phyloP scores from a whole-genome alignment of 2,888 invertebrate species.

The Gandaritis pyraliata region DNA sequence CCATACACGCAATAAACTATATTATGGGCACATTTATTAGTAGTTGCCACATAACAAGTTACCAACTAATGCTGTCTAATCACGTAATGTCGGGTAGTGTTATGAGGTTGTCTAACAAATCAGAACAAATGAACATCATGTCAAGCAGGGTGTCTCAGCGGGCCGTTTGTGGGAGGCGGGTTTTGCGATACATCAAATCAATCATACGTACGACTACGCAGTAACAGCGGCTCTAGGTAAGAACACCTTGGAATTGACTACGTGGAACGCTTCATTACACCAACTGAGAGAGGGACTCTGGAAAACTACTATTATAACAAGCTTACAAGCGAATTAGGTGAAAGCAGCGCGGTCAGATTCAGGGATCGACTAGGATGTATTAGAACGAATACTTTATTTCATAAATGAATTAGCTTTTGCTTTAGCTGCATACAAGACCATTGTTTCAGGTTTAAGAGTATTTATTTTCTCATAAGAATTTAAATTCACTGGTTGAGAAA shows the following conservation, averaged over 20 bases:
- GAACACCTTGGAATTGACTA: constrained; percentile 13
- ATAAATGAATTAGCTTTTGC: no score
- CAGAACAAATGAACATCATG: constrained; percentile 73
- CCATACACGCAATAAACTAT: constrained; percentile 41
- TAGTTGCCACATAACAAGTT: constrained; percentile 43
- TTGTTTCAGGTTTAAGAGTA: no score
- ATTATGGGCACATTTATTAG: constrained; percentile 42
- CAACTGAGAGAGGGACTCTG: background rate
- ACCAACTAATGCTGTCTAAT: constrained; percentile 59
- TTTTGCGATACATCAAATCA: constrained; percentile 57
- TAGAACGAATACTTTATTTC: no score
- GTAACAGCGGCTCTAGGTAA: constrained; percentile 6
- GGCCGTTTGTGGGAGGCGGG: constrained; percentile 48
- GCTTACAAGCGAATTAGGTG: background rate
- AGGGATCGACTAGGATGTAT: no score
- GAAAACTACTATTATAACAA: background rate
- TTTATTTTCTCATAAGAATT: no score
- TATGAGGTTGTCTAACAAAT: constrained; percentile 65
- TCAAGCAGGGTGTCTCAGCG: constrained; percentile 66
- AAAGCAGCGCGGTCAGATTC: no score
- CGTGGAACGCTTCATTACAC: background rate
- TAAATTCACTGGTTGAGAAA: no score
- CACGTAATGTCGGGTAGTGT: constrained; percentile 59
- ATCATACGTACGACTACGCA: constrained; percentile 50
- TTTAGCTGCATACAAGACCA: no score